These are phyloP conservation scores for Pantala flavescens DNA, from an alignment of 1,140 invertebrate genomes.

Conservation along the genomic window DNA sequence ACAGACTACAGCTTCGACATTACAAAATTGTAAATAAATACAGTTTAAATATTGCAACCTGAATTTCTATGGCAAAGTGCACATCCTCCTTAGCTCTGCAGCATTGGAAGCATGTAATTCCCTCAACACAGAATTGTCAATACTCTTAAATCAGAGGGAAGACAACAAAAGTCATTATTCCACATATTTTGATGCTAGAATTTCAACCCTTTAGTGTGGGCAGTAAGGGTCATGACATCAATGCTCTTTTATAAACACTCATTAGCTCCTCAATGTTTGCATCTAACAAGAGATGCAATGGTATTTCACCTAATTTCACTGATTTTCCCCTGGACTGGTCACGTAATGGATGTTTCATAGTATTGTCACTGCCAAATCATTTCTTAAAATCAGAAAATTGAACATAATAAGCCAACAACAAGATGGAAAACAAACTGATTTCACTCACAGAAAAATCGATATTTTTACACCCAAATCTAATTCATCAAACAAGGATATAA, in stretches of 20 bases:
- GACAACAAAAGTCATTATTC: neutral
- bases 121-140: neutral
- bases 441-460: neutral
- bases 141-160: neutral
- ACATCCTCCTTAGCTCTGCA: conserved; percentile 1
- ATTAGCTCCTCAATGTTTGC: neutral
- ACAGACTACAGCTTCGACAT: conserved; percentile 18
- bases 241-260: neutral
- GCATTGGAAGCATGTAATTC: conserved; percentile 1
- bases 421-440: neutral
- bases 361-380: neutral
- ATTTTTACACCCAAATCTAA: neutral
- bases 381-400: neutral
- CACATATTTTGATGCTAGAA: neutral
- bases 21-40: conserved; percentile 23
- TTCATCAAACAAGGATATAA: neutral
- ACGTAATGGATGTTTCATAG: neutral
- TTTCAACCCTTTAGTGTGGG: neutral
- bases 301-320: neutral
- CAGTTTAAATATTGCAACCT: conserved; percentile 20
- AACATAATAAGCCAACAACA: neutral
- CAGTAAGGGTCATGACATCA: neutral
- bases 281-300: neutral
- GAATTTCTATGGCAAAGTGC: conserved; percentile 15
- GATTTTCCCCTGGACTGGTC: neutral